These are phyloP conservation scores for Subacronicta megacephala DNA, from an alignment of 2,888 invertebrate genomes.

Conservation along the genomic window DNA sequence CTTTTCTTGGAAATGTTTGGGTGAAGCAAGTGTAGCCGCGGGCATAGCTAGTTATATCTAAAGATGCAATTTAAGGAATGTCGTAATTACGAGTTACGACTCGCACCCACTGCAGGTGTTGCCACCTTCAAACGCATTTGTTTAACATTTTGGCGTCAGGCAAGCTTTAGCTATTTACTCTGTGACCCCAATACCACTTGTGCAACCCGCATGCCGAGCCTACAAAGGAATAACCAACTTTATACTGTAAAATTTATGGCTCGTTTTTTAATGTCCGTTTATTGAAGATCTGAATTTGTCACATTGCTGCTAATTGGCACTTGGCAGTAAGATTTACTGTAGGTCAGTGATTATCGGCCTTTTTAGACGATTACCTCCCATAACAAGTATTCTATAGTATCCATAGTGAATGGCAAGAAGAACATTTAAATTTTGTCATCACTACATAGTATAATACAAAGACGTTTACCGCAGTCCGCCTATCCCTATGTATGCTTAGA, in stretches of 20 bases:
- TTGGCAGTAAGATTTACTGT: too few relatives aligned
- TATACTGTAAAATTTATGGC: background rate
- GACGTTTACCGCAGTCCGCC: too few relatives aligned
- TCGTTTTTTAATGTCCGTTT: background rate
- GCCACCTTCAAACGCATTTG: slow-evolving; percentile 30
- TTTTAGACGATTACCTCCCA: too few relatives aligned
- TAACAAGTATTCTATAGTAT: too few relatives aligned
- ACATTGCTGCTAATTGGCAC: background rate
- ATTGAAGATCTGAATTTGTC: background rate
- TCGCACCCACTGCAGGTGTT: slow-evolving; percentile 29
- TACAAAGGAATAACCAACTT: slow-evolving; percentile 12
- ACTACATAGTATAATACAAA: too few relatives aligned
- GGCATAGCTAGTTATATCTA: background rate
- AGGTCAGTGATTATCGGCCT: too few relatives aligned
- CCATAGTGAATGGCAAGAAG: too few relatives aligned
- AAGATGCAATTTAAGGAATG: slow-evolving; percentile 22
- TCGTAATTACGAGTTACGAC: background rate
- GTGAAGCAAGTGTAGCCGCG: too few relatives aligned
- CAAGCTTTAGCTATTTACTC: slow-evolving; percentile 63
- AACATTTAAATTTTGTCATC: too few relatives aligned
- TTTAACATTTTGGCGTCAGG: slow-evolving; percentile 47
- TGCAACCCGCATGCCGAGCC: slow-evolving; percentile 47
- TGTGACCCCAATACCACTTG: slow-evolving; percentile 66
- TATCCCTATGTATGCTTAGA: too few relatives aligned
- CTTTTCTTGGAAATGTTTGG: too few relatives aligned